Evolutionary conservation across 2,888 invertebrate genomes (phyloP), one percentile per base, ranked within the genome.

Genomic region (Oeneis ivallda): DNA sequence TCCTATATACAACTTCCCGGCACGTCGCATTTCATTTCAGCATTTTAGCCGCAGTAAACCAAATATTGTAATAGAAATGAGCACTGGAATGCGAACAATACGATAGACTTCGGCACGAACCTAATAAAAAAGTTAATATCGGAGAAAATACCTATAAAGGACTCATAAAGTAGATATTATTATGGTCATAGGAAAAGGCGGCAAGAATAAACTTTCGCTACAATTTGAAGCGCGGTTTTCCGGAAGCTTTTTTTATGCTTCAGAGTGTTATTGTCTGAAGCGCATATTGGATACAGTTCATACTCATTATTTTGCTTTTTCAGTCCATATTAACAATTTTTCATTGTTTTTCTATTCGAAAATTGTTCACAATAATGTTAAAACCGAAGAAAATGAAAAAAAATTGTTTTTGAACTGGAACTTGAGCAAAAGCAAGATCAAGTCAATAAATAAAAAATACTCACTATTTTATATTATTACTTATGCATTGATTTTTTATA

Each of bases 81-180:
- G 59, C 54, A 58, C 45, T 69, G 72, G 72, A 67, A 61, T 43
- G 43, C 49, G 45, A 74, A 76, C 64, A 8, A 43, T 52, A 41
- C 62, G 60, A 64, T 65, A 41, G 32, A 56, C 19, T 60, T 8
- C 34, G n/a, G 65, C 17, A 70, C 67, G 74, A 72, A 26, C 26
- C 26, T 26, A 62, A 77, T 50, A 39, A 17, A 49, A 41, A 76
- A 77, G 76, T 74, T 76, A 76, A 77, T 79, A 76, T 72, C 72
- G 76, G 76, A 76, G 79, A 76, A 82, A 79, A 78, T 78, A 76
- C 75, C 73, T 67, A 75, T 81, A 79, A 82, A 79, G 76, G 72
- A 79, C 72, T 70, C 75, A 76, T 80, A 81, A 81, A 81, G 71
- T 74, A 81, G 78, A 80, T 75, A 78, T 37, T 75, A 78, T 37